These are phyloP conservation scores for Agrochola litura DNA, from an alignment of 2,888 invertebrate species.

Conservation along the genomic window DNA sequence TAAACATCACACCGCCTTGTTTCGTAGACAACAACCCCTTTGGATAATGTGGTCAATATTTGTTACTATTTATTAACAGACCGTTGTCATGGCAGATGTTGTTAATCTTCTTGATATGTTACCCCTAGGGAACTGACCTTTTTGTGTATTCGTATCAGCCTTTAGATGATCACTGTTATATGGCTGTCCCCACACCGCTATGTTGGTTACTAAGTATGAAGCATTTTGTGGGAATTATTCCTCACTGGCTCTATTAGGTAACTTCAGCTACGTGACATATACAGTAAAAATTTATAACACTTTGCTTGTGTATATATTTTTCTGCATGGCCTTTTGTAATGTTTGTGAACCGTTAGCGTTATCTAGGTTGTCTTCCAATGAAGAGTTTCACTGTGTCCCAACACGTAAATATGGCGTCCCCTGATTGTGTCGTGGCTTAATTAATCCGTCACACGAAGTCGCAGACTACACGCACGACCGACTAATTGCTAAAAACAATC, in stretches of 20 bases:
- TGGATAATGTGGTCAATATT: neutral
- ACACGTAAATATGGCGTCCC: constrained; percentile 9
- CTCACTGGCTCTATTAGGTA: neutral
- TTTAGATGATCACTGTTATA: constrained; percentile 25
- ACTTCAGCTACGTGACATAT: neutral
- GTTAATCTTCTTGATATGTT: constrained; percentile 27
- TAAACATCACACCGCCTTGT: neutral
- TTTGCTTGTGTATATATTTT: neutral
- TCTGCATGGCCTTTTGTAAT: neutral
- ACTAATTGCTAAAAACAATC: constrained; percentile 37
- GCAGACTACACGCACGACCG: constrained; percentile 38
- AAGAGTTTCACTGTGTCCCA: neutral
- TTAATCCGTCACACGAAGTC: constrained; percentile 43
- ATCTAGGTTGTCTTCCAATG: neutral
- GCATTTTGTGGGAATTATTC: constrained; percentile 5
- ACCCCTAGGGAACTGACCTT: constrained; percentile 34
- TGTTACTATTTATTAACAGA: constrained; percentile 9
- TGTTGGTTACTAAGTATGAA: neutral
- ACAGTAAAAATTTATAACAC: too few species aligned
- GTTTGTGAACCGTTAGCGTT: neutral
- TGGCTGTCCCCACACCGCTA: constrained; percentile 7
- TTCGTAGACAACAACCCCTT: constrained; percentile 2
- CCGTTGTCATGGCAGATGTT: neutral
- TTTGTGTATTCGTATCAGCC: constrained; percentile 27
- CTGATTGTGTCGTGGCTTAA: constrained; percentile 42